A percentile compares a stretch with the other conserved stretches of the same genome.
These are phyloP conservation scores for Cettia cetti DNA, from an alignment of 2,113 vertebrate genomes.

Conservation along the genomic window DNA sequence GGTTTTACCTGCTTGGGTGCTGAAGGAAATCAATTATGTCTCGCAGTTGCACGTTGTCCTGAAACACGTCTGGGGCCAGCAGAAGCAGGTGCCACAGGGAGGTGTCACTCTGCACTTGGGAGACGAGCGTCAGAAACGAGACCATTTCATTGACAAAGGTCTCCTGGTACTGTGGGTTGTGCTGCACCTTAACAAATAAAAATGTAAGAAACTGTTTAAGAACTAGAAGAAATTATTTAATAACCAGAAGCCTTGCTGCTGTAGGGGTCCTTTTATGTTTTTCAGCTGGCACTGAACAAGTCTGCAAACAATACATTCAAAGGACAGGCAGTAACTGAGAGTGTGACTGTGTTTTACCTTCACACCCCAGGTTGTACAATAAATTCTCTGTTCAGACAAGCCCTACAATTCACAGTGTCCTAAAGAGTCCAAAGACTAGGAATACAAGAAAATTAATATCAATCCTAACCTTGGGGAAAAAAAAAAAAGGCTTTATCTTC, in stretches of 20 bases:
- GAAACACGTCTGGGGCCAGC: slow-evolving; percentile 65
- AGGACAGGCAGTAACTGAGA: background rate
- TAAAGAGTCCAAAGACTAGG: background rate
- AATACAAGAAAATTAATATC: background rate
- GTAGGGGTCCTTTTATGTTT: background rate
- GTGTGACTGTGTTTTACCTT: slow-evolving; percentile 10
- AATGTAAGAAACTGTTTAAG: background rate
- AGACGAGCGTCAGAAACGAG: slow-evolving; percentile 56
- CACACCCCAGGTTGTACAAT: background rate
- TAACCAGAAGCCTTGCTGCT: background rate
- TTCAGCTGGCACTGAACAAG: background rate
- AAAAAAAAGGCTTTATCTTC: background rate
- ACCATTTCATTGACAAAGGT: slow-evolving; percentile 65
- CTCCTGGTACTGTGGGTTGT: slow-evolving; percentile 65
- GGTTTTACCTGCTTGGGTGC: slow-evolving; percentile 69
- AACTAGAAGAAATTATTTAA: background rate
- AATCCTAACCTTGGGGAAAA: background rate
- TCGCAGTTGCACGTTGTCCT: slow-evolving; percentile 25
- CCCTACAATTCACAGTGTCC: background rate
- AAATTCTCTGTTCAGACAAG: slow-evolving; percentile 32
- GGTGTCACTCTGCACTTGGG: slow-evolving; percentile 71
- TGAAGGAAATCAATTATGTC: slow-evolving; percentile 56
- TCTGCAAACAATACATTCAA: background rate
- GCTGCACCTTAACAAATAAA: slow-evolving; percentile 63
- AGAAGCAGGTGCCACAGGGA: slow-evolving; percentile 75